Evolutionary conservation across 2,888 invertebrate species (phyloP).

Genomic region (Cephus sareptanus): DNA sequence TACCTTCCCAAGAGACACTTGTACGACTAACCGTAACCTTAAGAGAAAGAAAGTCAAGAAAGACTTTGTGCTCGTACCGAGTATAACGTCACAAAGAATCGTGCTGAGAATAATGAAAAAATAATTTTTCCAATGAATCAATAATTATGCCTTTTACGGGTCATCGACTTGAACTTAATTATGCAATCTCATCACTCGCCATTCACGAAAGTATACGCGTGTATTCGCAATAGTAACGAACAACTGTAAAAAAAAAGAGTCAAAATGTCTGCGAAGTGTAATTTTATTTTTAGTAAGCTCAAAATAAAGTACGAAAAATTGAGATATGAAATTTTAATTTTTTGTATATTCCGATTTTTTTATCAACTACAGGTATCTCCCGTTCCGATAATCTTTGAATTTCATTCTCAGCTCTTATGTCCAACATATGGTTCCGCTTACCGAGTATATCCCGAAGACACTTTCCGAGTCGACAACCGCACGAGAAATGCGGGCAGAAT

Average conservation of each 20-base stretch:
- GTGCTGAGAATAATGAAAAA: not conserved
- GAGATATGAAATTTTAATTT: not conserved
- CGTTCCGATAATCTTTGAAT: not conserved
- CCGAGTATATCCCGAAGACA: constrained; percentile 61
- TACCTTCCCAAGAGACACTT: not conserved
- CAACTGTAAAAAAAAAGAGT: not conserved
- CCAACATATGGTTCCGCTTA: constrained; percentile 43
- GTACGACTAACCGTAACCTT: not conserved
- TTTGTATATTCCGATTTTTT: not conserved
- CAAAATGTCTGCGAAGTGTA: not conserved
- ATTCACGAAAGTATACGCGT: not conserved
- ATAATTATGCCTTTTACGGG: not conserved
- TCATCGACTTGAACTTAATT: not conserved
- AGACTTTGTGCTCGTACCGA: not conserved
- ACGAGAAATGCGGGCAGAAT: constrained; percentile 65
- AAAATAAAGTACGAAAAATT: not conserved
- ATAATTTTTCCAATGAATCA: not conserved
- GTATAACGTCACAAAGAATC: not conserved
- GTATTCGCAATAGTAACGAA: not conserved
- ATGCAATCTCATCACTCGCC: not conserved
- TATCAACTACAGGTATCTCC: not conserved
- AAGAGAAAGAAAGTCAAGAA: not conserved
- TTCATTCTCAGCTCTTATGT: not conserved
- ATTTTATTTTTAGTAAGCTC: not conserved
- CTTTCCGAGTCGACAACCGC: constrained; percentile 67